These are phyloP conservation scores for Planococcus citri DNA, from an alignment of 1,140 invertebrate genomes.

Conservation along the genomic window DNA sequence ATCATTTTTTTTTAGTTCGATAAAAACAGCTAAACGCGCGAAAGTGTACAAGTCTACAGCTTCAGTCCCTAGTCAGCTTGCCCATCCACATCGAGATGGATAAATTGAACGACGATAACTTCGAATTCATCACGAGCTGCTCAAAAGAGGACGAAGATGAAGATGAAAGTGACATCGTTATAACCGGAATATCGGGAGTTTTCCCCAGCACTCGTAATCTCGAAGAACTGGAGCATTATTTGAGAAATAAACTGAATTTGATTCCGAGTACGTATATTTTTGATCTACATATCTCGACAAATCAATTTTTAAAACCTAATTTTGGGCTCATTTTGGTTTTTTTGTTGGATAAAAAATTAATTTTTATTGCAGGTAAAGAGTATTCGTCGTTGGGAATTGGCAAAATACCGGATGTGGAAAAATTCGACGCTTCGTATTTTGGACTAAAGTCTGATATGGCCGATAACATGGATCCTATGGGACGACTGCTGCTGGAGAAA, in stretches of 20 bases:
- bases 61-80: too few relatives aligned
- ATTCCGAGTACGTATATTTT: slow-evolving; percentile 38
- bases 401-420: slow-evolving; percentile 61
- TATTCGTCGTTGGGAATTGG: slow-evolving; percentile 50
- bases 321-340: background rate
- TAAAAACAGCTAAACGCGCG: too few relatives aligned
- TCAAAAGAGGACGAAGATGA: background rate
- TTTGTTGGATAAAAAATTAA: too few relatives aligned
- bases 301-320: background rate
- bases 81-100: too few relatives aligned
- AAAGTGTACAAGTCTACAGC: too few relatives aligned
- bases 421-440: slow-evolving; percentile 75
- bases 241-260: slow-evolving; percentile 45
- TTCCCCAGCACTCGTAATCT: slow-evolving; percentile 48
- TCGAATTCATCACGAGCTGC: background rate
- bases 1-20: too few relatives aligned
- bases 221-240: slow-evolving; percentile 43
- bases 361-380: background rate
- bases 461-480: slow-evolving; percentile 85
- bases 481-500: slow-evolving; percentile 78
- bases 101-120: background rate
- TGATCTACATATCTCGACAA: background rate
- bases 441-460: slow-evolving; percentile 69
- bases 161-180: slow-evolving; percentile 37
- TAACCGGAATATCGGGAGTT: slow-evolving; percentile 47